Conservation (phyloP, 1,140 invertebrate genomes). For the Dendrolimus kikuchii region DNA sequence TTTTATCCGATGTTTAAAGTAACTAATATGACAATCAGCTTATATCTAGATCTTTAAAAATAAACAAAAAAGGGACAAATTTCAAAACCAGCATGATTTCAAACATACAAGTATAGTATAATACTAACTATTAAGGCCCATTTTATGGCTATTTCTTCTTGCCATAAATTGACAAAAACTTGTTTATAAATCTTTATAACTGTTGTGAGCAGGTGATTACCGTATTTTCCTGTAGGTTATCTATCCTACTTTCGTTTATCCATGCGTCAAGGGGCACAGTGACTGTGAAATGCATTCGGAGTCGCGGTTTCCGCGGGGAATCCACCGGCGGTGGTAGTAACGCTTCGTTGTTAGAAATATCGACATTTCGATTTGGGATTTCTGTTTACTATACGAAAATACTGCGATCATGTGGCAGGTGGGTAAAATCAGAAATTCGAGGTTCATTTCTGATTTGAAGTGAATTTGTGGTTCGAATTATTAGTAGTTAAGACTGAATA, state of each 20-base stretch:
- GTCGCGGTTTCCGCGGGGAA: conserved; percentile 31
- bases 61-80: no score
- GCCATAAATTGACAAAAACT: no score
- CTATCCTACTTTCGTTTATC: conserved; percentile 45
- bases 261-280: conserved; percentile 33
- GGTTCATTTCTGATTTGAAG: not conserved
- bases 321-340: conserved; percentile 25
- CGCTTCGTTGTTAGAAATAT: conserved; percentile 28
- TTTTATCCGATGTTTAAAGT: no score
- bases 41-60: no score
- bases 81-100: no score
- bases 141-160: no score
- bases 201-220: conserved; percentile 35
- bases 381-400: conserved; percentile 3
- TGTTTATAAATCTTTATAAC: no score
- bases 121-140: no score
- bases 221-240: conserved; percentile 29
- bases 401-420: conserved; percentile 2
- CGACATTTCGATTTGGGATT: conserved; percentile 12
- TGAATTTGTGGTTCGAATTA: no score
- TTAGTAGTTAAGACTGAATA: no score
- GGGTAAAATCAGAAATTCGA: not conserved
- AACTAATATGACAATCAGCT: no score
- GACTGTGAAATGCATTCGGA: conserved; percentile 34
- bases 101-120: no score